Base-by-base conservation (phyloP, 2,797 vertebrate genomes). In the Protonibea diacanthus region DNA sequence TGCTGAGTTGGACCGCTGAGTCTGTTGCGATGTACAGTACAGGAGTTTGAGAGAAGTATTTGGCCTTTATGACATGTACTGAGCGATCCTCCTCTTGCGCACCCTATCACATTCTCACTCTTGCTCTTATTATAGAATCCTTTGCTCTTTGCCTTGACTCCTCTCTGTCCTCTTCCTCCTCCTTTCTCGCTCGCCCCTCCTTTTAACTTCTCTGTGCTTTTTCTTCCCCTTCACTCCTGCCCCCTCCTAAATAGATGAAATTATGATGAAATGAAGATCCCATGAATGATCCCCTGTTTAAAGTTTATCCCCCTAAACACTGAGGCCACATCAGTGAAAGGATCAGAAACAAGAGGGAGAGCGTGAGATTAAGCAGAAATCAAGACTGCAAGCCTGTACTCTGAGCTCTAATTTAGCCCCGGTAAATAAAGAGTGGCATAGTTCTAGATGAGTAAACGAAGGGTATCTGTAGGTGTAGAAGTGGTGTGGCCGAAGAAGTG, bases 401-500 rank as follows among this genome's bases (percentile, higher is more conserved):
- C 52, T 61, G 40, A 38, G 52, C 61, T 59, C 2, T 44, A 6
- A 71, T 66, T 65, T 3, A 58, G 23, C 52, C 7, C 66, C 21
- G 48, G 49, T 80, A 84, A 83, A 89, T 55, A 78, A 56, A 83
- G 55, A 66, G 29, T 44, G 69, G 29, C 63, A n/a, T 21, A 59
- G 25, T 27, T 70, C 33, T 66, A 52, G 52, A 60, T 81, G 49
- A 78, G 70, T 80, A 77, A 82, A 82, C 56, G 18, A 52, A 70
- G 62, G 47, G 33, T 60, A 44, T 76, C 65, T 79, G 29, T 64
- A 62, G 42, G 9, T 40, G 58, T 62, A 29, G 61, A 57, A 12
- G 40, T 51, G 67, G 21, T 56, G n/a, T n/a, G 51, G 55, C 58
- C 71, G 69, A 80, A 80, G 48, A 57, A 69, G 51, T 42, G 33